A percentile compares a stretch with the other conserved stretches of the same genome.
Conservation (phyloP, 2,113 vertebrate genomes). For the Pungitius pungitius region DNA sequence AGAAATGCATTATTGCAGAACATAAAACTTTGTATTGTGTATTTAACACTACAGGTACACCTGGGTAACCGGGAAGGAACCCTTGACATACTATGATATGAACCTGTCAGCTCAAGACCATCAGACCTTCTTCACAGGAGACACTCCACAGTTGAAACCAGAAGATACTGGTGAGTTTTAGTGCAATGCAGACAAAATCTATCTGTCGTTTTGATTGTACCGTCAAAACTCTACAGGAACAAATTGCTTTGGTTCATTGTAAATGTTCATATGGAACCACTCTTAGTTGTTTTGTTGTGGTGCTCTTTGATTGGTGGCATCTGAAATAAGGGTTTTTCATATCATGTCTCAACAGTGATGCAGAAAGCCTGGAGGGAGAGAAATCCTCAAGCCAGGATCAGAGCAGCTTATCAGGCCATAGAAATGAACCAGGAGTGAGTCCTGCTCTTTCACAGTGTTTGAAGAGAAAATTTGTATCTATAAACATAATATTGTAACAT, state of each 20-base stretch:
- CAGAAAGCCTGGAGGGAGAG: conserved; percentile 98
- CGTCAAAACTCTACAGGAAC: not conserved
- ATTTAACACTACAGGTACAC: conserved; percentile 84
- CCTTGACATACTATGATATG: conserved; percentile 98
- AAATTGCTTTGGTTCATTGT: not conserved
- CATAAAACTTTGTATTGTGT: not conserved
- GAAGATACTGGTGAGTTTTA: conserved; percentile 89
- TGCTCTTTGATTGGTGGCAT: conserved; percentile 6
- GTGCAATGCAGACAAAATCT: not conserved
- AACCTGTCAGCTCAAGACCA: conserved; percentile 99
- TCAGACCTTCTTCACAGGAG: conserved; percentile 97
- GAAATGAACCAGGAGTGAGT: conserved; percentile 98
- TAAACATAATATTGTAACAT: not conserved
- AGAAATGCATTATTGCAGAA: no score
- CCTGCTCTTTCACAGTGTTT: conserved; percentile 1
- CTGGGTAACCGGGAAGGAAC: conserved; percentile 98
- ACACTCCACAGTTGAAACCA: conserved; percentile 90
- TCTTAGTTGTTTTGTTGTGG: not conserved
- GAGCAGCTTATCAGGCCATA: conserved; percentile 95
- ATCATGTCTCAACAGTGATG: conserved; percentile 85
- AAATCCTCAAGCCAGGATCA: conserved; percentile 95
- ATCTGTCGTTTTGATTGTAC: not conserved
- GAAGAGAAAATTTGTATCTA: no score
- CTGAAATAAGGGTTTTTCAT: conserved; percentile 43
- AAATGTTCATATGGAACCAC: not conserved